Percentiles rank a stretch among this genome's conserved stretches.
phyloP scores from a whole-genome alignment of 2,797 vertebrate genomes.

The Thamnophis elegans region DNA sequence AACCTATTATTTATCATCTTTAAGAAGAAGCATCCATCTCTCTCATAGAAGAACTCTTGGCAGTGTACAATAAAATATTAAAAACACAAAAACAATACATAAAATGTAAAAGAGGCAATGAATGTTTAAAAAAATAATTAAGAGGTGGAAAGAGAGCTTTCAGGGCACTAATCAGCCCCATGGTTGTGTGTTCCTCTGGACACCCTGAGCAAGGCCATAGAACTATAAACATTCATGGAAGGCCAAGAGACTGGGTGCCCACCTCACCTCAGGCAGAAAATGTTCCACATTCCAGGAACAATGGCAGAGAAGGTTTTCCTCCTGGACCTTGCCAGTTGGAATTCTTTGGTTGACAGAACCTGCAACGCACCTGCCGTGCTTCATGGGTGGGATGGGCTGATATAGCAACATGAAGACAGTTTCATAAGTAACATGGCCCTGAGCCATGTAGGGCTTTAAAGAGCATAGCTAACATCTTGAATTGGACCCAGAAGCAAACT shows the following conservation, averaged over 20 bases:
- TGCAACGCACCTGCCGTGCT: not conserved
- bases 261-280: not conserved
- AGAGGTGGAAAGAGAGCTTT: not conserved
- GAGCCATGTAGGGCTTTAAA: not conserved
- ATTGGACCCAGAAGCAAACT: not conserved
- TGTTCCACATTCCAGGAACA: not conserved
- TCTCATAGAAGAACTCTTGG: not conserved
- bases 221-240: not conserved
- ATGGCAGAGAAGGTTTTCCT: not conserved
- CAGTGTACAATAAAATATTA: not conserved
- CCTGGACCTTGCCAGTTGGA: not conserved
- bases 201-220: not conserved
- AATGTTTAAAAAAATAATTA: not conserved
- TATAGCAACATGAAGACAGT: not conserved
- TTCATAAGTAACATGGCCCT: not conserved
- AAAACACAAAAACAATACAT: not conserved
- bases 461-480: not conserved
- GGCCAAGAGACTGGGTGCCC: not conserved
- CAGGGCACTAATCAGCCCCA: not conserved
- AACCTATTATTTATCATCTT: not conserved
- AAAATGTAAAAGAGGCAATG: not conserved
- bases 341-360: not conserved
- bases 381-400: not conserved
- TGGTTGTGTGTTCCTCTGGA: not conserved
- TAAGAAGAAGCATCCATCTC: not conserved